Percentiles rank a stretch among this genome's conserved stretches.
These are phyloP conservation scores for Cephalopterus ornatus DNA, from an alignment of 2,113 vertebrate species.

Conservation along the genomic window DNA sequence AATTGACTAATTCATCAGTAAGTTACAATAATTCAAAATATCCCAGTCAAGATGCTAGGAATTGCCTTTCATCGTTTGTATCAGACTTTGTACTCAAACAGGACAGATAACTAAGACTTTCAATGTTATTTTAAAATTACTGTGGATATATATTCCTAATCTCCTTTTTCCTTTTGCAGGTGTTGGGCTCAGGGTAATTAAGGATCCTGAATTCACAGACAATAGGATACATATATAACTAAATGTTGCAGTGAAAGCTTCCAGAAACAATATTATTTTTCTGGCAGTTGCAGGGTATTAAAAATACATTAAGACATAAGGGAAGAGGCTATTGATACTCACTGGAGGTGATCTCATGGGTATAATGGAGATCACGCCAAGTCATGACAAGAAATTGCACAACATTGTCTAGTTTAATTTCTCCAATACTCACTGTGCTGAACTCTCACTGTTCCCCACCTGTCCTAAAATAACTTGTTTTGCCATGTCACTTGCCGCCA, in stretches of 20 bases:
- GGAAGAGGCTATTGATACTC: conserved; percentile 37
- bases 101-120: not conserved
- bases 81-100: not conserved
- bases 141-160: not conserved
- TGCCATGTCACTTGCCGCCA: not conserved
- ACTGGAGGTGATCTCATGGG: conserved; percentile 22
- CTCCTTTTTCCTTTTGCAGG: not conserved
- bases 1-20: not conserved
- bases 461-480: not conserved
- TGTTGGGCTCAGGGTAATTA: not conserved
- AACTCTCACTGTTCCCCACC: not conserved
- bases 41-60: not conserved
- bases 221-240: conserved; percentile 1
- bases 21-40: not conserved
- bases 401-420: not conserved
- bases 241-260: conserved; percentile 38
- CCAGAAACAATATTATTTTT: conserved; percentile 42
- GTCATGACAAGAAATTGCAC: conserved; percentile 36
- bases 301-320: conserved; percentile 50
- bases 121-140: not conserved
- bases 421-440: not conserved
- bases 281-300: conserved; percentile 46
- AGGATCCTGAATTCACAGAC: not conserved
- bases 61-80: not conserved
- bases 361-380: conserved; percentile 29